These are phyloP conservation scores for Butorides virescens DNA, from an alignment of 2,113 vertebrate species.

Conservation along the genomic window DNA sequence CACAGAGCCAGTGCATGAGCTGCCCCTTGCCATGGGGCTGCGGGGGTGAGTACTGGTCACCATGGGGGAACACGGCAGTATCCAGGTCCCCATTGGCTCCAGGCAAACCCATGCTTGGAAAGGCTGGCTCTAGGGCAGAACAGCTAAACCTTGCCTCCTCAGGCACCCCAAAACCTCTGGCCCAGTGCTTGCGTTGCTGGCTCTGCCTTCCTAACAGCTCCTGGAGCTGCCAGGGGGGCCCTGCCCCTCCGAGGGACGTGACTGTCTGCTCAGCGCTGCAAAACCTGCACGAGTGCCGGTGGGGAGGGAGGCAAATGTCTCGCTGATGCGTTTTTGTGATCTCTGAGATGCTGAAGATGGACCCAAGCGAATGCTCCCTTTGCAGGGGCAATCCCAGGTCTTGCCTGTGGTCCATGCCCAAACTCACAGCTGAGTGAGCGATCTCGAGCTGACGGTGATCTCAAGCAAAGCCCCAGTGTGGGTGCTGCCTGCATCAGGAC, in stretches of 20 bases:
- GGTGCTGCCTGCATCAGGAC: not conserved
- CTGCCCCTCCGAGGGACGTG: not conserved
- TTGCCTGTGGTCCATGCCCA: rapidly evolving
- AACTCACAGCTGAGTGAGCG: not conserved
- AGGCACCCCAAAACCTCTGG: not conserved
- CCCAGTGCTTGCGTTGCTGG: not conserved
- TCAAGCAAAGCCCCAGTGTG: not conserved
- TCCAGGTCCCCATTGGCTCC: not conserved
- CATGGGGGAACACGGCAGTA: rapidly evolving
- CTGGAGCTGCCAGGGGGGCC: not conserved
- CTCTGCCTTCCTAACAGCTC: not conserved
- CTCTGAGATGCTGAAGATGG: not conserved
- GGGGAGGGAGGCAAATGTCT: not conserved
- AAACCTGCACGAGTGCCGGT: rapidly evolving
- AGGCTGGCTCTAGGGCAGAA: not conserved
- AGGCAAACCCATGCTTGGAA: not conserved
- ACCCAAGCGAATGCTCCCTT: rapidly evolving
- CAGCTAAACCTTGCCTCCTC: not conserved
- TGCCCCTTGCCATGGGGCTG: rapidly evolving
- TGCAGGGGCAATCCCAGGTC: not conserved
- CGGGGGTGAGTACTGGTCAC: not conserved
- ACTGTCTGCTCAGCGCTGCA: rapidly evolving
- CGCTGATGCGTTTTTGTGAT: not conserved
- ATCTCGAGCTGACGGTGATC: not conserved
- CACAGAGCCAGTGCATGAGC: rapidly evolving